phyloP scores from a whole-genome alignment of 2,113 vertebrate species.

The Suricata suricatta region DNA sequence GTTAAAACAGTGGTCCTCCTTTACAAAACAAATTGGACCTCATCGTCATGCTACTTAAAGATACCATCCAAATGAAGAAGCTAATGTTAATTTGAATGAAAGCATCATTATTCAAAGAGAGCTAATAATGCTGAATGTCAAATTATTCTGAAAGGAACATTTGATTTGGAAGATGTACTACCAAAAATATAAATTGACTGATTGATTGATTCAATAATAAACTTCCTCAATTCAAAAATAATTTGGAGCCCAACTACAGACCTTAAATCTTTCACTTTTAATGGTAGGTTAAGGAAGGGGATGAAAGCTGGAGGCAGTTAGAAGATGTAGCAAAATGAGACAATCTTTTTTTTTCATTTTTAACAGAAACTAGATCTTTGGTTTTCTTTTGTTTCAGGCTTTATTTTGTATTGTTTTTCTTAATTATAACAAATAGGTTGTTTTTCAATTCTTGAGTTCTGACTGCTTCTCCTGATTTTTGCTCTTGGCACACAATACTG shows the following conservation, averaged over 20 bases:
- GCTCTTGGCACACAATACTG: not conserved
- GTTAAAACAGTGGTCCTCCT: not conserved
- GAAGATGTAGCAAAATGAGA: constrained; percentile 7
- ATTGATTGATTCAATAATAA: constrained; percentile 43
- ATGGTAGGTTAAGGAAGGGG: not conserved
- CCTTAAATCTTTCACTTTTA: not conserved
- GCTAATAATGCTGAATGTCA: constrained; percentile 5
- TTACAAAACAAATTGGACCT: constrained; percentile 29
- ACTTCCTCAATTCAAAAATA: not conserved
- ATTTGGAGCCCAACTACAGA: not conserved
- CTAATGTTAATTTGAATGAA: constrained; percentile 23
- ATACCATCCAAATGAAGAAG: constrained; percentile 3
- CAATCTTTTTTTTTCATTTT: not conserved
- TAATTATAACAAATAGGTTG: not conserved
- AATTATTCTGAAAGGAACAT: not conserved
- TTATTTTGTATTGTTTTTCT: constrained; percentile 37
- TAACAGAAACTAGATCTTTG: not conserved
- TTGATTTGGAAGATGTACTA: not conserved
- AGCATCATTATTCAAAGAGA: constrained; percentile 38
- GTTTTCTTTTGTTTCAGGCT: constrained; percentile 45
- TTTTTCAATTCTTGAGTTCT: constrained; percentile 44
- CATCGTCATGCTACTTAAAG: not conserved
- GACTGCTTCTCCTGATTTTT: constrained; percentile 6
- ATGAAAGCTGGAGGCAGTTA: not conserved
- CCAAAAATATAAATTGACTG: not conserved